Base-by-base conservation (phyloP, 2,113 vertebrate species). In the Amphilophus citrinellus region DNA sequence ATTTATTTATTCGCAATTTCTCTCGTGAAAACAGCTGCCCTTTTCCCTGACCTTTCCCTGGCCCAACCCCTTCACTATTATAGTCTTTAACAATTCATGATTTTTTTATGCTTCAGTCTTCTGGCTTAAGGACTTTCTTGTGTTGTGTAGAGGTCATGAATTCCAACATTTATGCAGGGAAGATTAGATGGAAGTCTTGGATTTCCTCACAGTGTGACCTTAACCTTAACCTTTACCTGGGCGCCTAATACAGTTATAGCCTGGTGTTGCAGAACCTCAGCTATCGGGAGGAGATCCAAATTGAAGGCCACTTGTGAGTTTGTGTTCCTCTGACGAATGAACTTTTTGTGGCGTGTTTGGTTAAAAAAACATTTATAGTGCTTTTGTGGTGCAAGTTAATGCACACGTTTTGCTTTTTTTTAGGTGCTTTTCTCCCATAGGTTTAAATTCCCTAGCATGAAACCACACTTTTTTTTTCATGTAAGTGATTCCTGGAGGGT, bases 101-200 rank as follows among this genome's bases (percentile, higher is more conserved):
- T 84, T 75, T 88, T 77, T 87, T 77, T 87, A 47, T 65, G 61
- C 80, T 56, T 58, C 73, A 81, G 35, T 82, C 76, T 71, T 10
- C 9, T 68, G 61, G 66, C 83, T 84, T 35, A 62, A 56, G 56
- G 9, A 3, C 75, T 86, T 77, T 78, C 76, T 71, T 57, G 53
- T 79, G 61, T 37, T 58, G 56, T 27, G 56, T 60, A 63, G 84
- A 88, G 81, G 84, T 90, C 77, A 84, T 32, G 61, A 66, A 83
- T 84, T 83, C 57, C 59, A 73, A 44, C 42, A 68, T 80, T 84
- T 76, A 87, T 77, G 57, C 61, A 76, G 66, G 73, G 18, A 71
- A 58, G 76, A 86, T 84, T 76, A 89, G 85, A 89, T 71, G 60
- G 77, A 88, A 84, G 84, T 68, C 76, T 90, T 78, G 35, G 59